phyloP scores from a whole-genome alignment of 2,797 vertebrate genomes.

The Scomberomorus guttatus region DNA sequence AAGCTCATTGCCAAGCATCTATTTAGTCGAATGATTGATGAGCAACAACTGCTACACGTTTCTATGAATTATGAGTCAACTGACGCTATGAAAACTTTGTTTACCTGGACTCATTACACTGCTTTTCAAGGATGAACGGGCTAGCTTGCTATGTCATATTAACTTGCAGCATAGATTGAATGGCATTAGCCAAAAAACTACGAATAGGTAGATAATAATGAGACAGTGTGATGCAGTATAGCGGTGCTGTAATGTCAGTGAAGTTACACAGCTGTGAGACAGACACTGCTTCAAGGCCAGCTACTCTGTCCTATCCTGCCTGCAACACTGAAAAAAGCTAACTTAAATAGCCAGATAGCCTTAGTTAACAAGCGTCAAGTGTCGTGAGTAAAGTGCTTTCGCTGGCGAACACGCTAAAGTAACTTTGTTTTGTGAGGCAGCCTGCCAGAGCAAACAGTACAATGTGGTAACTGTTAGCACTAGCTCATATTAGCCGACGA shows the following conservation, averaged over 20 bases:
- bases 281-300: constrained; percentile 68
- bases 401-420: constrained; percentile 38
- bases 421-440: constrained; percentile 62
- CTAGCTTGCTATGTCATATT: constrained; percentile 3
- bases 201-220: background rate
- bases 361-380: background rate
- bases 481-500: constrained; percentile 72
- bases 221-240: constrained; percentile 9
- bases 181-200: background rate
- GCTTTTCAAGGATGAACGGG: constrained; percentile 9
- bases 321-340: constrained; percentile 62
- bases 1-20: constrained; percentile 15
- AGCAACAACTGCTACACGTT: background rate
- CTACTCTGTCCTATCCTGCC: constrained; percentile 56
- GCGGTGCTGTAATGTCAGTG: constrained; percentile 33
- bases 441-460: constrained; percentile 37
- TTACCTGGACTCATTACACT: background rate
- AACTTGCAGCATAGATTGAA: background rate
- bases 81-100: constrained; percentile 8
- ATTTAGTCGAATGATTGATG: background rate
- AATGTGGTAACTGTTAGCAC: constrained; percentile 66
- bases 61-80: background rate
- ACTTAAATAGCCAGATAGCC: constrained; percentile 39
- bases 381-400: background rate
- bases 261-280: constrained; percentile 63